Percentiles rank a stretch among this genome's conserved stretches.
Evolutionary conservation across 53 echinoderm and acorn worm genomes (phyloP).

Genomic region (Zoroaster sp.): DNA sequence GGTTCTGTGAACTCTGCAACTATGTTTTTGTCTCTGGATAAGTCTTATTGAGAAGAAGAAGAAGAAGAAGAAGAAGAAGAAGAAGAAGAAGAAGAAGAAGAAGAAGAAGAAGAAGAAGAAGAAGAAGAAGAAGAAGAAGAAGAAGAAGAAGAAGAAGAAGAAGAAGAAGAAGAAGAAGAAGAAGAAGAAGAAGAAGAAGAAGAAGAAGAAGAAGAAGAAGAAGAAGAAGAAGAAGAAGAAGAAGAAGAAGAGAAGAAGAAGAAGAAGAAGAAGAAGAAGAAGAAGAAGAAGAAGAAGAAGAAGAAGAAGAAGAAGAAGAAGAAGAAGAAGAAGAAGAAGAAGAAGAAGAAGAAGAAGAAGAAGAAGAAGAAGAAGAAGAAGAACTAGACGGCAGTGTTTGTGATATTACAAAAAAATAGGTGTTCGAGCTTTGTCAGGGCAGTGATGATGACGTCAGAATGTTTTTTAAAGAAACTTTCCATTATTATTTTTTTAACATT

Average conservation of each 20-base stretch:
- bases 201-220: no score
- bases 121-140: neutral
- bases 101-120: neutral
- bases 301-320: slow-evolving; percentile 1
- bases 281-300: neutral
- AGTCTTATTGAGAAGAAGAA: no score
- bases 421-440: no score
- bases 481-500: no score
- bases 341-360: neutral
- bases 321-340: neutral
- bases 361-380: neutral
- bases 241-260: neutral
- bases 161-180: no score
- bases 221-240: neutral
- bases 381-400: no score
- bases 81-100: neutral
- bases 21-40: no score
- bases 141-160: neutral
- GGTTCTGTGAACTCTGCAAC: no score
- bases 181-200: no score
- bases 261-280: neutral
- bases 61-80: neutral
- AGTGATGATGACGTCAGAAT: no score
- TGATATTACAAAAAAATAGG: no score
- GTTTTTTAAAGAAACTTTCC: no score